Base-by-base conservation (phyloP, 2,888 invertebrate species). In the Mechanitis messenoides region DNA sequence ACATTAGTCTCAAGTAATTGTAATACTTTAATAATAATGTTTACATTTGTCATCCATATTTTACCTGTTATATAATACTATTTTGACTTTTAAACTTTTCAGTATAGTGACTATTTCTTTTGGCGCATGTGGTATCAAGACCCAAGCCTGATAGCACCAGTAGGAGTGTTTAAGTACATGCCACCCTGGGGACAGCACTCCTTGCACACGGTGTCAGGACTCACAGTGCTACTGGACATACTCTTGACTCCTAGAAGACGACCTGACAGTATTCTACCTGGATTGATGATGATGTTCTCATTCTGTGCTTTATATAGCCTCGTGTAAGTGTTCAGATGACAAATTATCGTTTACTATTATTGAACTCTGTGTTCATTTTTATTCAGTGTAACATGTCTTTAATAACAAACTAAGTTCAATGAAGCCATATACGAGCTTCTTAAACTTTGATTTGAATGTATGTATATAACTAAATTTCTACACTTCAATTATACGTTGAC, bases 181-280 rank as follows among this genome's bases (percentile, higher is more conserved):
- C 78, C 83, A 0, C 7, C 60, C 56, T 82, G 79, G 80, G 65
- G 74, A 0, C 81, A 83, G 45, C 81, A 83, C 55, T 79, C 80
- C 0, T 61, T 82, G 12, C 82, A 83, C 56, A 75, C 81, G 0
- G 65, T 78, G 3, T 79, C 83, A 1, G 63, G 75, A 50, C 31
- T 72, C 0, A 68, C 72, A 3, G 72, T 78, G 2, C 0, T 77
- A 1, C 2, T 73, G 31, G 82, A 83, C 55, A 61, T 81, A 2
- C 9, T 80, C 2, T 64, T 81, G 31, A 74, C 79, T 50, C 80
- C 80, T 0, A 63, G 82, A 54, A 66, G 64, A 46, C 70, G 74
- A 42, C 82, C 82, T 0, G 60, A 58, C 9, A 74, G 66, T 33
- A 11, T 78, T 35, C 66, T 68, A 47, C 69, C 71, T 3, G 68